Percentiles rank a stretch among this genome's conserved stretches.
phyloP scores from a whole-genome alignment of 2,797 vertebrate genomes.

The Poecilia wingei region DNA sequence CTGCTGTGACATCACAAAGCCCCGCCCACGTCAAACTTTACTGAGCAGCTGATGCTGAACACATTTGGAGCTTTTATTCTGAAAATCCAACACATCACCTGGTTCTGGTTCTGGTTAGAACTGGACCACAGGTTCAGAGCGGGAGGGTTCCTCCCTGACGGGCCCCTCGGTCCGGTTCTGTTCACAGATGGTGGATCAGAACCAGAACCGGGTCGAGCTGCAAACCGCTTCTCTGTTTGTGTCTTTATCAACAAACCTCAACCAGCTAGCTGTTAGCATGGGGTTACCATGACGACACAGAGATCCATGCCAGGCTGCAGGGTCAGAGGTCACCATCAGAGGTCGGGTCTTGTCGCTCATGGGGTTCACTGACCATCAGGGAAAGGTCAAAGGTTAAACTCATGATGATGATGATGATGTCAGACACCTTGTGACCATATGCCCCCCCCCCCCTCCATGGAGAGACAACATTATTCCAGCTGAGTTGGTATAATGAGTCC shows the following conservation, averaged over 20 bases:
- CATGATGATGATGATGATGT: conserved; percentile 11
- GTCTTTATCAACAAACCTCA: neutral
- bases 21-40: neutral
- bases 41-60: too few species aligned
- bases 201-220: conserved; percentile 2
- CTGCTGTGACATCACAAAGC: neutral
- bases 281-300: neutral
- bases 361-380: conserved; percentile 9
- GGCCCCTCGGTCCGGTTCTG: neutral
- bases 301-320: neutral
- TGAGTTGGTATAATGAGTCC: conserved; percentile 46
- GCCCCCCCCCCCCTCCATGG: neutral
- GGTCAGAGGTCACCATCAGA: neutral
- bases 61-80: too few species aligned
- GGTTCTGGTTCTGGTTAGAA: neutral
- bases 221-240: neutral
- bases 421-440: conserved; percentile 24
- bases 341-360: neutral
- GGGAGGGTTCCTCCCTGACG: neutral
- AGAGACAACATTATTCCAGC: conserved; percentile 44
- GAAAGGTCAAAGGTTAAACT: conserved; percentile 42
- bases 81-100: too few species aligned
- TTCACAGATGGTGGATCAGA: conserved; percentile 6
- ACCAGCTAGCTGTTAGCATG: too few species aligned
- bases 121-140: neutral